Evolutionary conservation across 2,888 invertebrate genomes (phyloP).

Genomic region (Chymomyza caudatula): DNA sequence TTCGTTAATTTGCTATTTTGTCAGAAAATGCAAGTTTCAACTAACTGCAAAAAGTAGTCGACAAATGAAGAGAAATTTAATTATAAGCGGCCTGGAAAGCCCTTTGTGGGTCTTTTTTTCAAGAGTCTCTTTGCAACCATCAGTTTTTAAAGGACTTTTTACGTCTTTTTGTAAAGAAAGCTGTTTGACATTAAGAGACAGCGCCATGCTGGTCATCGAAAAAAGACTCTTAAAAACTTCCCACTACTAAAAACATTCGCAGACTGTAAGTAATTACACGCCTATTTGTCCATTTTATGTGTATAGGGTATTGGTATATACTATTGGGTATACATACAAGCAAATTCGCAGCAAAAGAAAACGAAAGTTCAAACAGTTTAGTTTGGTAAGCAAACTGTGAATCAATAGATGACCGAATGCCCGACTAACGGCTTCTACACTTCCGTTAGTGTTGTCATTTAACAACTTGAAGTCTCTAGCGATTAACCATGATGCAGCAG

Average conservation of each 20-base stretch:
- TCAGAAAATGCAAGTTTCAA: too few relatives aligned
- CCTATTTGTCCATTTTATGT: not conserved
- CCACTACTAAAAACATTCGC: not conserved
- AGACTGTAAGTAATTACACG: not conserved
- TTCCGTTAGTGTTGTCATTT: constrained; percentile 14
- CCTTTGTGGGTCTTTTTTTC: too few relatives aligned
- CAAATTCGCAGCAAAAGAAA: not conserved
- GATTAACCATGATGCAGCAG: constrained; percentile 23
- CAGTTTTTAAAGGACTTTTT: too few relatives aligned
- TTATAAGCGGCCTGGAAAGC: too few relatives aligned
- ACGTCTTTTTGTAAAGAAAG: too few relatives aligned
- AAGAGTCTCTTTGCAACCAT: too few relatives aligned
- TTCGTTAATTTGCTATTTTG: too few relatives aligned
- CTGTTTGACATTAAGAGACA: too few relatives aligned
- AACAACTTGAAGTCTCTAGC: too few relatives aligned
- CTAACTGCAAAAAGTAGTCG: too few relatives aligned
- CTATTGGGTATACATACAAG: not conserved
- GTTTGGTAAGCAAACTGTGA: not conserved
- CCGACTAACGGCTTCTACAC: constrained; percentile 2
- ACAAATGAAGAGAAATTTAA: too few relatives aligned
- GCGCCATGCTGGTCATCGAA: too few relatives aligned
- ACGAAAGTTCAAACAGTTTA: not conserved
- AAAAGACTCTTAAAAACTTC: not conserved
- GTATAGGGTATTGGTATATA: not conserved
- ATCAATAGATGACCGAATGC: not conserved